Evolutionary conservation across 2,888 invertebrate genomes (phyloP).

Genomic region (Vandiemenella viatica): DNA sequence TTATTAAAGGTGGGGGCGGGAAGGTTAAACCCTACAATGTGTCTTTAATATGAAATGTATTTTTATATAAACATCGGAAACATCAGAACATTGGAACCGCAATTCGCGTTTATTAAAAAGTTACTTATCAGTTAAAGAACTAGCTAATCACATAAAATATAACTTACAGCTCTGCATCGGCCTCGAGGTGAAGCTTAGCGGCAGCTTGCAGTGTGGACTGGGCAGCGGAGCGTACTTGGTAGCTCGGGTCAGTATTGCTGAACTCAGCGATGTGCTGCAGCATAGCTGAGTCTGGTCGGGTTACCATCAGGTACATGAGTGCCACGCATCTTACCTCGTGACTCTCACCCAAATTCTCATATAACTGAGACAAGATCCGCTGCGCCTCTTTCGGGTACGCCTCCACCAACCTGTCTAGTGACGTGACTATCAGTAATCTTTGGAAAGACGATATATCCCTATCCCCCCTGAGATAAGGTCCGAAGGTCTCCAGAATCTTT

Average conservation of each 20-base stretch:
- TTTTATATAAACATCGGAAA: too few species aligned
- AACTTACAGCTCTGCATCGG: constrained; percentile 36
- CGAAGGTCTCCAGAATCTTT: too few species aligned
- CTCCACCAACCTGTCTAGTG: constrained; percentile 37
- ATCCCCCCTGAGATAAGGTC: constrained; percentile 52
- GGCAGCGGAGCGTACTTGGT: constrained; percentile 49
- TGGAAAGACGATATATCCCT: constrained; percentile 41
- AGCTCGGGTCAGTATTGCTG: constrained; percentile 45
- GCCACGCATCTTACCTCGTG: constrained; percentile 51
- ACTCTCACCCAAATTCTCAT: constrained; percentile 46
- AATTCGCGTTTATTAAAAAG: too few species aligned
- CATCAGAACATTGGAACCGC: too few species aligned
- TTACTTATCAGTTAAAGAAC: too few species aligned
- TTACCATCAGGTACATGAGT: constrained; percentile 41
- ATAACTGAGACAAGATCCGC: constrained; percentile 45
- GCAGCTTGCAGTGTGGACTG: constrained; percentile 42
- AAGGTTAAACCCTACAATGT: too few species aligned
- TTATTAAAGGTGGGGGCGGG: too few species aligned
- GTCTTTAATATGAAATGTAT: too few species aligned
- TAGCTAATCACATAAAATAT: too few species aligned
- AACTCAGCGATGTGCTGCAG: constrained; percentile 54
- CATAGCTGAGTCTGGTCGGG: constrained; percentile 43
- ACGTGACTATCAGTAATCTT: constrained; percentile 43
- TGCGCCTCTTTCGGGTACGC: constrained; percentile 38
- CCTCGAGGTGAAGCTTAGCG: constrained; percentile 32